Conservation (phyloP, 1,140 invertebrate species). For the Trachymyrmex septentrionalis region DNA sequence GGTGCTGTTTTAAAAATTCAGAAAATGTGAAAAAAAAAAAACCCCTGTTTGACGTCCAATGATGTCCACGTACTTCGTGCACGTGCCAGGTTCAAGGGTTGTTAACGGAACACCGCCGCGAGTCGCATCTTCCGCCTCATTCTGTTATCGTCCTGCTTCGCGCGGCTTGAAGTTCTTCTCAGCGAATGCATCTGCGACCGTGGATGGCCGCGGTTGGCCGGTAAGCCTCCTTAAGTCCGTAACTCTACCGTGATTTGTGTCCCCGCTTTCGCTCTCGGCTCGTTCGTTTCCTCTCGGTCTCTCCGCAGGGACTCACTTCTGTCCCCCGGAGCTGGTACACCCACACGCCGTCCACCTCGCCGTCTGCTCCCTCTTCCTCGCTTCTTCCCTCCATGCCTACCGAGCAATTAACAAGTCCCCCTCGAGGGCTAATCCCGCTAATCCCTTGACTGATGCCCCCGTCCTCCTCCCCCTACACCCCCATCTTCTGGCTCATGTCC, state of each 20-base stretch:
- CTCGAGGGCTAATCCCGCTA: constrained; percentile 79
- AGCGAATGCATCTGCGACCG: constrained; percentile 63
- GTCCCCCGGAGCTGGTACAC: constrained; percentile 46
- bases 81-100: too few species aligned
- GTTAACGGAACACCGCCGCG: constrained; percentile 3
- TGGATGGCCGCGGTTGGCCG: constrained; percentile 39
- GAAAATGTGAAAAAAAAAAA: not conserved
- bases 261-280: constrained; percentile 60
- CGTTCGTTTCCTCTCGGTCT: constrained; percentile 58
- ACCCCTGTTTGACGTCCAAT: not conserved
- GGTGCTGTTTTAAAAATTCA: not conserved
- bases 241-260: constrained; percentile 79
- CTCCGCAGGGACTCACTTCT: constrained; percentile 44
- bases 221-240: constrained; percentile 79
- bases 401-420: constrained; percentile 81
- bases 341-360: constrained; percentile 49
- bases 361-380: not conserved
- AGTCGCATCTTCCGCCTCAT: not conserved
- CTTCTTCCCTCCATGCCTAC: constrained; percentile 64
- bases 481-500: constrained; percentile 61
- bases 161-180: not conserved
- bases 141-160: not conserved
- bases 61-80: not conserved
- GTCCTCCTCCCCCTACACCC: not conserved
- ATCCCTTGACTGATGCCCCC: constrained; percentile 80